phyloP scores from a whole-genome alignment of 2,113 vertebrate species.

The Phrynosoma platyrhinos region DNA sequence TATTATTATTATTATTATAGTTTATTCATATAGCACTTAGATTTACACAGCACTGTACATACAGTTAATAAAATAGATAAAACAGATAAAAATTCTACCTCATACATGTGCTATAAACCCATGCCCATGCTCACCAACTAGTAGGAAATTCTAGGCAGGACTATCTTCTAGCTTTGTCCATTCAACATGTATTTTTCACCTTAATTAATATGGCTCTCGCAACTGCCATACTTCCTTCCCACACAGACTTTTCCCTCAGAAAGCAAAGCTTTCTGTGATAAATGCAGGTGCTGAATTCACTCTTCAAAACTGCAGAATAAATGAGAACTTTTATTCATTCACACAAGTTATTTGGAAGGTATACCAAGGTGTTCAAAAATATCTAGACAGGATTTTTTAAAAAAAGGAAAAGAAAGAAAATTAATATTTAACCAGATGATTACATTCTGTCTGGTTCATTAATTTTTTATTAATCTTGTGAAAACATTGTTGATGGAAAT shows the following conservation, averaged over 20 bases:
- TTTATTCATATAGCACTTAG: no score
- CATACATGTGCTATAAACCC: background rate
- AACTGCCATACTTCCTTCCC: background rate
- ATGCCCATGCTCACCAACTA: background rate
- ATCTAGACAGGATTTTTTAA: conserved; percentile 64
- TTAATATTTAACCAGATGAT: conserved; percentile 82
- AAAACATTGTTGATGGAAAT: conserved; percentile 75
- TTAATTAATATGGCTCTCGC: background rate
- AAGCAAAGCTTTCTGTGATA: background rate
- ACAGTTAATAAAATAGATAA: no score
- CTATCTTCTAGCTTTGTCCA: background rate
- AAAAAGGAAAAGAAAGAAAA: conserved; percentile 64
- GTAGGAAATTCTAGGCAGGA: background rate
- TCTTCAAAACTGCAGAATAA: background rate
- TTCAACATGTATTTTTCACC: background rate
- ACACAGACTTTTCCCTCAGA: background rate
- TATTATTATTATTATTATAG: no score
- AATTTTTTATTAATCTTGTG: conserved; percentile 79
- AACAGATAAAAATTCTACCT: no score
- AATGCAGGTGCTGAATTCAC: rapidly evolving
- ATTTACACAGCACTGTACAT: no score
- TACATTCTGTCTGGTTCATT: conserved; percentile 79
- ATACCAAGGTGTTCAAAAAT: conserved; percentile 61
- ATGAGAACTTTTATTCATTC: rapidly evolving
- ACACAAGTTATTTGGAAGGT: background rate